These are phyloP conservation scores for Hermodice carunculata DNA, from an alignment of 2,888 invertebrate species.

Conservation along the genomic window DNA sequence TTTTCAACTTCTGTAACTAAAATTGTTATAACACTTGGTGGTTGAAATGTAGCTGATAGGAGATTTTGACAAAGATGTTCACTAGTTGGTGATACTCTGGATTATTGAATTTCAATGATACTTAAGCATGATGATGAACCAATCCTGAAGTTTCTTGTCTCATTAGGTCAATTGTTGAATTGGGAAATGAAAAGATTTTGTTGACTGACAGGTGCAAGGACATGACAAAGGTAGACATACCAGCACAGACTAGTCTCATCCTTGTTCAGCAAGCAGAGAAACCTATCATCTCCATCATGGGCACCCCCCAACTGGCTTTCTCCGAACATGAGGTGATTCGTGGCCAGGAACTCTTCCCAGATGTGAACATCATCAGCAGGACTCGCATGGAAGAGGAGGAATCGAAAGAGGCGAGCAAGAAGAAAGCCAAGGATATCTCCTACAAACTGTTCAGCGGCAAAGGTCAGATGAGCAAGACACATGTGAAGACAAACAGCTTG, in stretches of 20 bases:
- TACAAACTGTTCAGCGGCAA: background rate
- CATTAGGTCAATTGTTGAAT: no score
- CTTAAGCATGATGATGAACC: no score
- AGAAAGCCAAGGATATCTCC: background rate
- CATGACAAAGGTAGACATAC: conserved; percentile 80
- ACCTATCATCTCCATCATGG: conserved; percentile 85
- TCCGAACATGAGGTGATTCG: conserved; percentile 88
- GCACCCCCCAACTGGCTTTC: conserved; percentile 84
- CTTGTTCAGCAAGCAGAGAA: conserved; percentile 89
- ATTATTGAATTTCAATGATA: no score
- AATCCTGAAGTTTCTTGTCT: no score
- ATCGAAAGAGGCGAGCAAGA: conserved; percentile 3
- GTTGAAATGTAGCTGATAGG: no score
- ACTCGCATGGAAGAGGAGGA: conserved; percentile 50
- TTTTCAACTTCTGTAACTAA: no score
- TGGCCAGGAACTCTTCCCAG: conserved; percentile 90
- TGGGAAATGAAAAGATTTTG: no score
- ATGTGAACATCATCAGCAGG: conserved; percentile 77
- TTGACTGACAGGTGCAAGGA: conserved; percentile 77
- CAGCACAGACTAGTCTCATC: conserved; percentile 85
- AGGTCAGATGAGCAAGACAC: background rate
- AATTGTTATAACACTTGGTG: no score
- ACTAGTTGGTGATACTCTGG: no score
- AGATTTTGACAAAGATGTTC: no score
- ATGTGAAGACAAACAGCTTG: no score